These are phyloP conservation scores for Sebastes flavidus DNA, from an alignment of 2,797 vertebrate species.

Conservation along the genomic window DNA sequence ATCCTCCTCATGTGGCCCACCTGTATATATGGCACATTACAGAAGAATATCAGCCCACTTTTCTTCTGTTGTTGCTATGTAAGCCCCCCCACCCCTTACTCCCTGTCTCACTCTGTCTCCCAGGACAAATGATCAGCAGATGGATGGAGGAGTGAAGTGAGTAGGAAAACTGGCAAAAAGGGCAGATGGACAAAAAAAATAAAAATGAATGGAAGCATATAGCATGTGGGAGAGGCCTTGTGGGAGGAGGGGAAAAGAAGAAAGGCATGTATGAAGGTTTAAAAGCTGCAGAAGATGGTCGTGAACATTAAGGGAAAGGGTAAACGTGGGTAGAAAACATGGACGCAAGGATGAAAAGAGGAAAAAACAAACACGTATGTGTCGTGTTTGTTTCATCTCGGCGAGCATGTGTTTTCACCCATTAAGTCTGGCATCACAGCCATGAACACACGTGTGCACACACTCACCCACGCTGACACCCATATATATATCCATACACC, in stretches of 20 bases:
- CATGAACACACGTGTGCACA: not conserved
- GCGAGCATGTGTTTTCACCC: not conserved
- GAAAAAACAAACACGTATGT: not conserved
- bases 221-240: slow-evolving; percentile 30
- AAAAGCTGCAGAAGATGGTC: slow-evolving; percentile 17
- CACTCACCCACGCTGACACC: not conserved
- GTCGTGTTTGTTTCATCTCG: slow-evolving; percentile 29
- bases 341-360: slow-evolving; percentile 15
- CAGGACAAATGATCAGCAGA: slow-evolving; percentile 54
- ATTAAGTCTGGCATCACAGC: slow-evolving; percentile 10
- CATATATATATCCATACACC: not conserved
- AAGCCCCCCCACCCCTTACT: not conserved
- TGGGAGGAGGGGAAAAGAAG: slow-evolving; percentile 30
- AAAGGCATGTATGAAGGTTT: slow-evolving; percentile 22
- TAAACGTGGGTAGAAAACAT: slow-evolving; percentile 32
- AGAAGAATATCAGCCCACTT: slow-evolving; percentile 33
- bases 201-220: not conserved
- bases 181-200: slow-evolving; percentile 28
- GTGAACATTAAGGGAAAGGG: slow-evolving; percentile 7
- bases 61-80: slow-evolving; percentile 22
- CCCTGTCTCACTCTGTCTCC: slow-evolving; percentile 15
- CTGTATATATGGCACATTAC: slow-evolving; percentile 8
- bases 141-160: slow-evolving; percentile 63
- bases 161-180: slow-evolving; percentile 47
- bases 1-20: not conserved